Percentiles rank a stretch among this genome's conserved stretches.
Evolutionary conservation across 2,888 invertebrate species (phyloP).

Genomic region (Epinotia bilunana): DNA sequence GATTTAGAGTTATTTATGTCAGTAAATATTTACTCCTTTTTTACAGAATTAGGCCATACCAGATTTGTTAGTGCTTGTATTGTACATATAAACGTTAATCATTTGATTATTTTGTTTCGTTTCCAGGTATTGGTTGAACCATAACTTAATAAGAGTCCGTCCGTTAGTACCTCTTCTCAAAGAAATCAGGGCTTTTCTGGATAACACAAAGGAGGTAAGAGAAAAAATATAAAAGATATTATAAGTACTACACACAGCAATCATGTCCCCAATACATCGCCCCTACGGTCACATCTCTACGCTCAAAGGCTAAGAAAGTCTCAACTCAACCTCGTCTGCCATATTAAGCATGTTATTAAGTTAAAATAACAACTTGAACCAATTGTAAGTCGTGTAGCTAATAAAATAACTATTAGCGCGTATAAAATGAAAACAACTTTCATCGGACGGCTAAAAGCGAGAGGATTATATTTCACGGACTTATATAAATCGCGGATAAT

Average conservation of each 20-base stretch:
- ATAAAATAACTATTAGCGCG: background rate
- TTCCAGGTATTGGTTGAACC: conserved; percentile 89
- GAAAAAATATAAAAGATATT: background rate
- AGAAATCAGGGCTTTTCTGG: conserved; percentile 88
- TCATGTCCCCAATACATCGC: too few relatives aligned
- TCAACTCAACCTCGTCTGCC: background rate
- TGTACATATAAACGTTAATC: too few relatives aligned
- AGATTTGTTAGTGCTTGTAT: too few relatives aligned
- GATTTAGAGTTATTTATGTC: too few relatives aligned
- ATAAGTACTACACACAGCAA: background rate
- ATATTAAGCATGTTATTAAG: background rate
- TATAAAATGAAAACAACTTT: conserved; percentile 18
- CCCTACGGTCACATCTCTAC: background rate
- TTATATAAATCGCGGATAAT: conserved; percentile 3
- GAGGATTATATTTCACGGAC: conserved; percentile 10
- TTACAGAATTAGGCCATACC: too few relatives aligned
- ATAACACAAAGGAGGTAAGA: conserved; percentile 86
- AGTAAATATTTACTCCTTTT: too few relatives aligned
- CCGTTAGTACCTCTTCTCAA: conserved; percentile 87
- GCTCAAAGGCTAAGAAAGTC: too few relatives aligned
- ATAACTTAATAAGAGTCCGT: conserved; percentile 88
- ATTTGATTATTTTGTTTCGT: background rate
- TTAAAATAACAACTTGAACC: background rate
- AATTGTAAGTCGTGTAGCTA: background rate
- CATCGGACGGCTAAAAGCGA: background rate